These are phyloP conservation scores for Emydura subglobosa DNA, from an alignment of 2,113 vertebrate genomes.

Conservation along the genomic window DNA sequence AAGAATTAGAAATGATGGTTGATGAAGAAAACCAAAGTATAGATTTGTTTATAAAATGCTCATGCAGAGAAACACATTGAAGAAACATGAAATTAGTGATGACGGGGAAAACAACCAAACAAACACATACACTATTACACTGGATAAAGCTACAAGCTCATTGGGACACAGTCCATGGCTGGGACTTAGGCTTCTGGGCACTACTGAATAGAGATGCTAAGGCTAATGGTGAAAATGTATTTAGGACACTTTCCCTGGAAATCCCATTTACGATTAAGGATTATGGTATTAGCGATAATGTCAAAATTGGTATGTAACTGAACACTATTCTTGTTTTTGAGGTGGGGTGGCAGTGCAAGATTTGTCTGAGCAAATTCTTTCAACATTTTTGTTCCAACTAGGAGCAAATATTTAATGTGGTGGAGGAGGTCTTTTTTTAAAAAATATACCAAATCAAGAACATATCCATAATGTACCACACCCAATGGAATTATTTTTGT, in stretches of 20 bases:
- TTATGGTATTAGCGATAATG: background rate
- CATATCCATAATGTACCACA: background rate
- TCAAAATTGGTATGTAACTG: background rate
- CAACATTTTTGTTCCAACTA: background rate
- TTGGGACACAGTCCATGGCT: background rate
- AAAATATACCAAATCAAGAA: background rate
- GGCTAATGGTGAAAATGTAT: background rate
- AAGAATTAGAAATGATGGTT: background rate
- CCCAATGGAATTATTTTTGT: background rate
- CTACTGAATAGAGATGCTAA: background rate
- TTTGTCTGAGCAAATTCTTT: background rate
- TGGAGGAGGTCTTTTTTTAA: background rate
- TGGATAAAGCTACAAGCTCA: background rate
- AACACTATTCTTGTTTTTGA: background rate
- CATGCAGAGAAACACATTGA: background rate
- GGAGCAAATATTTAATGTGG: background rate
- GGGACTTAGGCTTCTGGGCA: background rate
- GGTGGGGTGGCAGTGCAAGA: background rate
- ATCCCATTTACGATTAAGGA: background rate
- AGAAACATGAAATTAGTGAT: background rate
- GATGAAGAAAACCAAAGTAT: background rate
- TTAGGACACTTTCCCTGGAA: background rate
- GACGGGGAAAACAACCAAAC: background rate
- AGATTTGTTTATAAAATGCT: background rate
- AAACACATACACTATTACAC: background rate